These are phyloP conservation scores for Himalopsyche kuldschensis DNA, from an alignment of 2,888 invertebrate species.

Conservation along the genomic window DNA sequence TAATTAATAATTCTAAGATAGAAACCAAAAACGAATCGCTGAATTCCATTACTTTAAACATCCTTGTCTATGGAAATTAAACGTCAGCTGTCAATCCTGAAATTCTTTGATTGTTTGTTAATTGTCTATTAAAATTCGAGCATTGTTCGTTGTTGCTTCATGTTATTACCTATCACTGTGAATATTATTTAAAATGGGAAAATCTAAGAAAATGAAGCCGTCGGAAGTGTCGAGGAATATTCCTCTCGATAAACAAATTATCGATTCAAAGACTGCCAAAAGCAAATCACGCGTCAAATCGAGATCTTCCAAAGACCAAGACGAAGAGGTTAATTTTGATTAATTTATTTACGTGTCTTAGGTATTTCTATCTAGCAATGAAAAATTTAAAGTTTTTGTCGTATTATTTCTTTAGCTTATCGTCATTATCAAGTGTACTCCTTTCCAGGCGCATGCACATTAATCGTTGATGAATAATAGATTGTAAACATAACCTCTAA, in stretches of 20 bases:
- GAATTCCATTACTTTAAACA: no score
- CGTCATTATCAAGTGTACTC: no score
- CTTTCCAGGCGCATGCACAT: no score
- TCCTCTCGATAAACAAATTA: slow-evolving; percentile 75
- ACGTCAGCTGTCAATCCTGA: no score
- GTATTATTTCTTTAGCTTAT: no score
- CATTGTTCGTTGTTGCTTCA: neutral
- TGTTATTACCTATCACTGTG: neutral
- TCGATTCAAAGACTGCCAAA: slow-evolving; percentile 64
- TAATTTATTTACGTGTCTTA: slow-evolving; percentile 1
- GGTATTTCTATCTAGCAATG: neutral
- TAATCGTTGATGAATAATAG: no score
- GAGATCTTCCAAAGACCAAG: slow-evolving; percentile 68
- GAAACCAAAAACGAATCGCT: no score
- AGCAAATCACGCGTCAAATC: slow-evolving; percentile 68
- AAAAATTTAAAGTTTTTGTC: no score
- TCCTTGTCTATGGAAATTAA: no score
- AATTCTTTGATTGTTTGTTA: neutral
- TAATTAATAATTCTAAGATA: no score
- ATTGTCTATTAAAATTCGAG: neutral
- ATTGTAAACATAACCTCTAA: no score
- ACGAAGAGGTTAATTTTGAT: slow-evolving; percentile 65
- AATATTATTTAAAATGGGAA: slow-evolving; percentile 65
- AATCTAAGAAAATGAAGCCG: slow-evolving; percentile 70
- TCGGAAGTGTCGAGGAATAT: slow-evolving; percentile 61